Evolutionary conservation across 2,888 invertebrate species (phyloP).

Genomic region (Caenorhabditis zanzibari): DNA sequence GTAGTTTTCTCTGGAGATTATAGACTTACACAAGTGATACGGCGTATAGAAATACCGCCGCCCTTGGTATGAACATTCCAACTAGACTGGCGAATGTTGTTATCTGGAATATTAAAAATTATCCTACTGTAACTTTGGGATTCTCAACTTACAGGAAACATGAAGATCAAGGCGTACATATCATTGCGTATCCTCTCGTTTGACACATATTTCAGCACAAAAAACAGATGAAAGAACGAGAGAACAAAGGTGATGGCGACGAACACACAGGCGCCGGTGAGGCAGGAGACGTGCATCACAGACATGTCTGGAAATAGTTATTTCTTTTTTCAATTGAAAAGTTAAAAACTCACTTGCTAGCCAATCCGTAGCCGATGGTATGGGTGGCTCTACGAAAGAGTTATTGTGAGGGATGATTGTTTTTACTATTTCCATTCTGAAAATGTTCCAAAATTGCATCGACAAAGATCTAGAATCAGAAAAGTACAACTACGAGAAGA

Average conservation of each 20-base stretch:
- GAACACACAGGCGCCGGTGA: slow-evolving; percentile 74
- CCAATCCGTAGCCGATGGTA: slow-evolving; percentile 67
- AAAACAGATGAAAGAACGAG: slow-evolving; percentile 77
- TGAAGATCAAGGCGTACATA: slow-evolving; percentile 80
- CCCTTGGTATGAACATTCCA: slow-evolving; percentile 82
- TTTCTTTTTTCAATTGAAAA: slow-evolving; percentile 4
- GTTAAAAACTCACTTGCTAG: slow-evolving; percentile 56
- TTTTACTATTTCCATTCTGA: slow-evolving; percentile 71
- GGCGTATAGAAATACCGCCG: slow-evolving; percentile 81
- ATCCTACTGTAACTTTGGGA: not conserved
- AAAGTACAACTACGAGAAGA: too few relatives aligned
- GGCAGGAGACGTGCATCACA: slow-evolving; percentile 71
- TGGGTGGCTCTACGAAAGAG: slow-evolving; percentile 48
- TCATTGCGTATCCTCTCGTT: slow-evolving; percentile 81
- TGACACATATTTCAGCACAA: slow-evolving; percentile 80
- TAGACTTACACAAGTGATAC: slow-evolving; percentile 79
- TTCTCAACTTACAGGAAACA: slow-evolving; percentile 77
- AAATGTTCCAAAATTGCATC: not conserved
- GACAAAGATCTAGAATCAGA: too few relatives aligned
- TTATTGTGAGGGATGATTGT: slow-evolving; percentile 66
- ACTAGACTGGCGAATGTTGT: slow-evolving; percentile 78
- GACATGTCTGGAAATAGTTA: slow-evolving; percentile 77
- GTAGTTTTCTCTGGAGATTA: too few relatives aligned
- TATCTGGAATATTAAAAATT: slow-evolving; percentile 69
- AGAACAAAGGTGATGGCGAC: slow-evolving; percentile 75